Evolutionary conservation across 1,140 invertebrate genomes (phyloP), one percentile per base, ranked within the genome.

Genomic region (Plodia interpunctella): DNA sequence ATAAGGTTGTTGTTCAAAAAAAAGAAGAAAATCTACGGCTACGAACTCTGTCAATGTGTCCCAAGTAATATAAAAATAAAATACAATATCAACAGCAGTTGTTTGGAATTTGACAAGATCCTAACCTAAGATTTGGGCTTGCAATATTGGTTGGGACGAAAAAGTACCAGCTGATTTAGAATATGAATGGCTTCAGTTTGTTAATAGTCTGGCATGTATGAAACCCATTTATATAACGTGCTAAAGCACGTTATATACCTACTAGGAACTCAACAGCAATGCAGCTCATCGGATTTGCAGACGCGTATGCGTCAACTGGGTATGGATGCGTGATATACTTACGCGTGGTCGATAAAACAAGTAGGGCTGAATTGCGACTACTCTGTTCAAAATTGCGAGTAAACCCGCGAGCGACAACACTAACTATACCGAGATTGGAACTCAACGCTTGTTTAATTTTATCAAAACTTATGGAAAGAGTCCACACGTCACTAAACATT

Each of bases 111-210:
- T n/a, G n/a, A n/a, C n/a, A n/a, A n/a, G n/a, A n/a, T n/a, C n/a
- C n/a, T n/a, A n/a, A n/a, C 67, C 69, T 28, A 66, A 57, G 28
- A 11, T 74, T 10, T 74, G 63, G 68, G 1, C n/a, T 17, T 11
- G n/a, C 3, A 60, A 69, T 28, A 17, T 66, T 11, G 57, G 35
- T 44, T 71, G 68, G 65, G 57, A 71, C 49, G 49, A 28, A 17
- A n/a, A 13, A 28, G 54, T 38, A 19, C 32, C 57, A 17, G 5
- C 28, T 8, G 2, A 52, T 5, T 6, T 65, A 32, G 49, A 10
- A n/a, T 1, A 49, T 9, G 62, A 65, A 19, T 65, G 62, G 62
- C 3, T 30, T 10, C 9, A 60, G 5, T 65, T 60, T 50, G 30
- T 19, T 35, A 17, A 6, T 11, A 50, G 38, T n/a, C 50, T 65